Conservation (phyloP, 2,113 vertebrate species). For the Bettongia penicillata region DNA sequence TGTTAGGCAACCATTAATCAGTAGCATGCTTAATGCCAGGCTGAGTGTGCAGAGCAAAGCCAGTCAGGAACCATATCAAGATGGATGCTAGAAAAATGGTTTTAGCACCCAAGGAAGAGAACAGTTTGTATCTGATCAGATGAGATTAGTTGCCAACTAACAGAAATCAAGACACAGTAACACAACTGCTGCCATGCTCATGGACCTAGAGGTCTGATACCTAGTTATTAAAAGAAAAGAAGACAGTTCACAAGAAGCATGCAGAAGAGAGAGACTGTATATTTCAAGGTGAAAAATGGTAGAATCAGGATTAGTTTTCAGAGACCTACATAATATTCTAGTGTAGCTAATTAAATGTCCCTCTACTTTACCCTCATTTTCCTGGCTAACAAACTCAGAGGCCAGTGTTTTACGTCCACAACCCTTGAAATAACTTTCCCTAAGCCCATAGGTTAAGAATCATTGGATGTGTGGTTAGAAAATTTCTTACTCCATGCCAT, state of each 20-base stretch:
- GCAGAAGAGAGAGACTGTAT: neutral
- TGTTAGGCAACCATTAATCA: neutral
- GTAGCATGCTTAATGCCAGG: neutral
- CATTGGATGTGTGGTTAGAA: neutral
- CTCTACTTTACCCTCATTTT: neutral
- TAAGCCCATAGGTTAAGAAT: neutral
- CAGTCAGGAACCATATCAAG: neutral
- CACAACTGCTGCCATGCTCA: neutral
- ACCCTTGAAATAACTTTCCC: slow-evolving; percentile 21
- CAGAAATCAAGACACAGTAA: neutral
- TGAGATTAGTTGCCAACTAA: neutral
- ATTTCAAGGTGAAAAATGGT: neutral
- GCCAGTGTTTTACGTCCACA: neutral
- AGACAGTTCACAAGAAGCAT: neutral
- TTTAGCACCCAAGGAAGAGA: neutral
- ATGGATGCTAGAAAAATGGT: neutral
- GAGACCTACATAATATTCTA: neutral
- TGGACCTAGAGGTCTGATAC: neutral
- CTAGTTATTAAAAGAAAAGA: neutral
- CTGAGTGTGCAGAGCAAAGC: neutral
- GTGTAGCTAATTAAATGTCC: neutral
- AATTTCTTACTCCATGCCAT: slow-evolving; percentile 46
- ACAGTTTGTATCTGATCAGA: neutral
- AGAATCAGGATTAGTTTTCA: neutral
- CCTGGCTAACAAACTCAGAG: neutral